Conservation (phyloP, 2,888 invertebrate genomes). For the Stenotaenia linearis region DNA sequence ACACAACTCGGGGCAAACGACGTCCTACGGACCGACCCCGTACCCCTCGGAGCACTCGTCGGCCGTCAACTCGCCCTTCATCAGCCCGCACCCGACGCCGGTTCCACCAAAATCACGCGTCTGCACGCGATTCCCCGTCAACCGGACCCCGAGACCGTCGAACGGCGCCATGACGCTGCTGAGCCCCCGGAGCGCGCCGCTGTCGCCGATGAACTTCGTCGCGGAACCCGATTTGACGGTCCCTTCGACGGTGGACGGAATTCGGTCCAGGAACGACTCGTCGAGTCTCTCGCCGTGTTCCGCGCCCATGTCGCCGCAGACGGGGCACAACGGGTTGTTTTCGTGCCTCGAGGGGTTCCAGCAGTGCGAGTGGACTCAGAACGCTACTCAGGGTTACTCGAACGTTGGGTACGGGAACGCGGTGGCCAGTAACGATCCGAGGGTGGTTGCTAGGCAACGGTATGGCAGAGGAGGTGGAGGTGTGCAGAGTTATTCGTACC, state of each 20-base stretch:
- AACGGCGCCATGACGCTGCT: no score
- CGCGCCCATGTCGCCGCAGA: conserved; percentile 40
- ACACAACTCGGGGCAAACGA: conserved; percentile 51
- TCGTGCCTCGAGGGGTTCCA: not conserved
- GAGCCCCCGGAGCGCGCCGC: conserved; percentile 37
- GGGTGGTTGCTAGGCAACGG: conserved; percentile 30
- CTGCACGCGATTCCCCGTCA: not conserved
- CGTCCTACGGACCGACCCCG: conserved; percentile 36
- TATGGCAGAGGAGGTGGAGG: no score
- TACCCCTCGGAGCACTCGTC: conserved; percentile 37
- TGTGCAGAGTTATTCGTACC: conserved; percentile 26
- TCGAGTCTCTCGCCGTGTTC: conserved; percentile 41
- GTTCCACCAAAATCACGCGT: conserved; percentile 37
- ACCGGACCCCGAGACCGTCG: no score
- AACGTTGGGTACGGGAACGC: not conserved
- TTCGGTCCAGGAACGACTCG: conserved; percentile 38
- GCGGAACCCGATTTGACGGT: conserved; percentile 27
- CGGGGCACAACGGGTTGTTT: not conserved
- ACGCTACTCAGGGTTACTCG: not conserved
- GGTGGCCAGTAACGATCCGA: conserved; percentile 15
- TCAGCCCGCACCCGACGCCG: conserved; percentile 44
- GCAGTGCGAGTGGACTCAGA: not conserved
- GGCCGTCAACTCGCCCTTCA: conserved; percentile 41
- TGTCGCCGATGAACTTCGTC: conserved; percentile 38
- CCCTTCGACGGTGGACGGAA: conserved; percentile 32